Base-by-base conservation (phyloP, 92 coral and sea anemone species). In the Pocillopora meandrina region DNA sequence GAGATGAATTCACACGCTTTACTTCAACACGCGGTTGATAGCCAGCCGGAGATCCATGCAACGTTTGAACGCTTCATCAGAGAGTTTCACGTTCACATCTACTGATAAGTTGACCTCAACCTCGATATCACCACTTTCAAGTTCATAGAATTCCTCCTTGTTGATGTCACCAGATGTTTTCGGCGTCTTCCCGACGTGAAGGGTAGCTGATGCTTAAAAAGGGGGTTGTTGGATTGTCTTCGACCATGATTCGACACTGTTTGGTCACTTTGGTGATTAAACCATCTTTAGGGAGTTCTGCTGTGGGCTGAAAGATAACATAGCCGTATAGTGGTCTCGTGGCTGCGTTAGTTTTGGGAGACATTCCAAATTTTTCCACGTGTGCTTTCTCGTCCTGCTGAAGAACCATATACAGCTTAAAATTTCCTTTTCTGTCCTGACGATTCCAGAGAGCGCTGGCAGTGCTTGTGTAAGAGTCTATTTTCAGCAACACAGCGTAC, bases 121-220 rank as follows among this genome's bases (percentile, higher is more conserved):
- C 55, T 74, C 63, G 35, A 18, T 23, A 12, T 56, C 78, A 16
- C 21, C 15, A 63, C 78, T 74, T 56, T 74, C 78, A 35, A 56
- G 56, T 35, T 80, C 36, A 74, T 80, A 87, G 70, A 55, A 42
- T 70, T 87, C 90, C 36, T 72, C 17, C 10, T 67, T n/a, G n/a
- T 67, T 70, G n/a, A 80, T 73, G 33, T 79, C 89, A 1, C 23
- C 56, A 52, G 56, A n/a, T 13, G 47, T 26, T 3, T 42, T 15
- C 16, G 62, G 76, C 60, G 31, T 63, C 61, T 67, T 68, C 9
- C 84, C 26, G 1, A 84, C 73, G 68, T 80, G 56, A 79, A 79
- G 86, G 90, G 65, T 78, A 80, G 81, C 81, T 86, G 34, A 87
- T 65, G 36, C 90, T 87, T 2, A 87, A 31, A 66, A 49, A 80